Base-by-base conservation (phyloP, 2,888 invertebrate species). In the Limnephilus marmoratus region DNA sequence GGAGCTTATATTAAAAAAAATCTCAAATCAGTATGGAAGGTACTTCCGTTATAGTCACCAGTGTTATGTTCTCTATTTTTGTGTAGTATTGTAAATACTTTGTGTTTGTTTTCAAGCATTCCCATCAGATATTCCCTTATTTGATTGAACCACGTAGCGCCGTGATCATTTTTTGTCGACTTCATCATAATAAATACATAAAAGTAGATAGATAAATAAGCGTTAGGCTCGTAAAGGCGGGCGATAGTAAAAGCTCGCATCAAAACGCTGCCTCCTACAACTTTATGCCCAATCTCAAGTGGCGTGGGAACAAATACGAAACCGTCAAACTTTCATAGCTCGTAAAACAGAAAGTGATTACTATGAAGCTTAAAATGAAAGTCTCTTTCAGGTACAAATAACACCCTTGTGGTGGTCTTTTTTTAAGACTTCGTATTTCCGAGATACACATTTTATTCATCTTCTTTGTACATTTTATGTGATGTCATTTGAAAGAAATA, bases 141-240 rank as follows among this genome's bases (percentile, higher is more conserved):
- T 68, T 68, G 9, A 68, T 68, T n/a, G 9, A 68, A 68, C 24
- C n/a, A 68, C 68, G 68, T 68, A 68, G n/a, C 68, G 2, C n/a
- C 68, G 2, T 68, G 68, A 24, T 68, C 68, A 9, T 68, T 68
- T 68, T 68, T 87, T 45, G 86, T 49, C 15, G 3, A 49, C 41
- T 37, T 53, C 29, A 87, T 87, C 53, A 53, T 45, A 87, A 49
- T 87, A 87, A 87, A 87, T 49, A 53, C 86, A 87, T 87, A 87
- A 87, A 87, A 87, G 7, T 87, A 3, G 53, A 87, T 53, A 87
- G 86, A 87, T 45, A 87, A 49, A 87, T 87, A 87, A 87, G 86
- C 45, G 86, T n/a, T 24, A 41, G 37, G 11, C 37, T 83, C 83
- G 34, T 37, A 83, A 83, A 83, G 24, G 83, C 83, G 24, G 83